These are phyloP conservation scores for Vulpes vulpes DNA, from an alignment of 2,113 vertebrate species.

Conservation along the genomic window DNA sequence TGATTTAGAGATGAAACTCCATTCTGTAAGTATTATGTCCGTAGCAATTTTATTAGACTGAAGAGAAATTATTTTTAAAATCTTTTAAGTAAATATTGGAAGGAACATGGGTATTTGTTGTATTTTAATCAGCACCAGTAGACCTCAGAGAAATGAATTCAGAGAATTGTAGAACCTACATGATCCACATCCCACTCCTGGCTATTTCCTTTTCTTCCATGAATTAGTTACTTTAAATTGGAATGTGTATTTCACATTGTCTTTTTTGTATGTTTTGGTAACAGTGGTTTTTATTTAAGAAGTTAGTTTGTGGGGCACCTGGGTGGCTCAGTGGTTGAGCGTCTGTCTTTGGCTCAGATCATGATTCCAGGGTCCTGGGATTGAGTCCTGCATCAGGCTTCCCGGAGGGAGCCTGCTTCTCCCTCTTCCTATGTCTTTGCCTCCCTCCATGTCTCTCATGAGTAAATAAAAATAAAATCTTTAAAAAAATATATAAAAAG, in stretches of 20 bases:
- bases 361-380: too few relatives aligned
- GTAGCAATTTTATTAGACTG: constrained; percentile 45
- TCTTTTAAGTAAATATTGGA: not conserved
- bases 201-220: not conserved
- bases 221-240: constrained; percentile 52
- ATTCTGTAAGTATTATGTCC: constrained; percentile 14
- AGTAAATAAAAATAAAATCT: too few relatives aligned
- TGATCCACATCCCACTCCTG: not conserved
- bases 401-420: too few relatives aligned
- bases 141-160: not conserved
- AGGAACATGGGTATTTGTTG: constrained; percentile 17
- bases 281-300: constrained; percentile 49
- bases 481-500: constrained; percentile 15
- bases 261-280: not conserved
- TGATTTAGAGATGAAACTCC: not conserved
- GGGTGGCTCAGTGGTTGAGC: too few relatives aligned
- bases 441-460: too few relatives aligned
- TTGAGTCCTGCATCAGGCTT: too few relatives aligned
- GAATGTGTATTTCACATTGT: not conserved
- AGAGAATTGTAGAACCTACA: not conserved
- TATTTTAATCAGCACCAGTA: constrained; percentile 17
- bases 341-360: too few relatives aligned
- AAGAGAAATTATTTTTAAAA: constrained; percentile 31
- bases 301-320: not conserved
- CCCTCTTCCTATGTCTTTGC: too few relatives aligned